phyloP scores from a whole-genome alignment of 2,797 vertebrate genomes.

The Pelodytes ibericus region DNA sequence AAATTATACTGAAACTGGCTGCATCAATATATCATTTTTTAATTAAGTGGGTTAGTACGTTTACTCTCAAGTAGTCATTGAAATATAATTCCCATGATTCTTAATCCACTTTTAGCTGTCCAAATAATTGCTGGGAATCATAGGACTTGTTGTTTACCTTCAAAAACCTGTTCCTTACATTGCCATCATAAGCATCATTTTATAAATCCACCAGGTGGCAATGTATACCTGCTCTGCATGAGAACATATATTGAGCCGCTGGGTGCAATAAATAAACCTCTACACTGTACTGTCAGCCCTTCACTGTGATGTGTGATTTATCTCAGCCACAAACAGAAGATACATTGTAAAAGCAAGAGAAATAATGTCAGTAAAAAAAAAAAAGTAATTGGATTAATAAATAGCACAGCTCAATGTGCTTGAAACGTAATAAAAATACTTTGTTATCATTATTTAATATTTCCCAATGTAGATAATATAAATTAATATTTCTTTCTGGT shows the following conservation, averaged over 20 bases:
- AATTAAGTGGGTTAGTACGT: too few species aligned
- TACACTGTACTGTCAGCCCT: neutral
- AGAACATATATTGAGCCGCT: neutral
- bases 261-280: slow-evolving; percentile 3
- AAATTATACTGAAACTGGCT: too few species aligned
- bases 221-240: neutral
- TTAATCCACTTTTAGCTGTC: too few species aligned
- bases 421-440: neutral
- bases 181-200: too few species aligned
- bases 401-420: neutral
- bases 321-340: slow-evolving; percentile 29
- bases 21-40: too few species aligned
- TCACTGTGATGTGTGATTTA: slow-evolving; percentile 39
- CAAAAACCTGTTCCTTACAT: too few species aligned
- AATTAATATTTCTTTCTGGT: slow-evolving; percentile 5
- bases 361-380: slow-evolving; percentile 30
- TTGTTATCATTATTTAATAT: neutral
- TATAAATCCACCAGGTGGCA: slow-evolving; percentile 47
- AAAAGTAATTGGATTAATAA: slow-evolving; percentile 16
- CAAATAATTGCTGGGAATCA: too few species aligned
- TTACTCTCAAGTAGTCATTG: too few species aligned
- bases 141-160: too few species aligned
- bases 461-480: slow-evolving; percentile 12
- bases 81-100: too few species aligned
- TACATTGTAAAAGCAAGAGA: slow-evolving; percentile 22